These are phyloP conservation scores for Lerista edwardsae DNA, from an alignment of 2,797 vertebrate species.

Conservation along the genomic window DNA sequence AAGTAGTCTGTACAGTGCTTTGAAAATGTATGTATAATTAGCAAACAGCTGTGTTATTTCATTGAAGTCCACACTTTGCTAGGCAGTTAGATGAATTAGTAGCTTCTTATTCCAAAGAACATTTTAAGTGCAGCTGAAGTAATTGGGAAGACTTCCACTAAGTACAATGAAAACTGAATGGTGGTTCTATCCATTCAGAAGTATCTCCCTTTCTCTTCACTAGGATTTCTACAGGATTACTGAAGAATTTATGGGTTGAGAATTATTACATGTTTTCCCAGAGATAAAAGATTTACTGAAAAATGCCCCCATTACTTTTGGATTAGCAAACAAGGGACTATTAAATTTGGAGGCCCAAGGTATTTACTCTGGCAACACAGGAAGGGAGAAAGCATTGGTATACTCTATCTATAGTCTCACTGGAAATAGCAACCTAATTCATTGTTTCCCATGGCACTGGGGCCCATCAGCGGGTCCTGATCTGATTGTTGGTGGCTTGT, in stretches of 20 bases:
- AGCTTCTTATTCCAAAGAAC: not conserved
- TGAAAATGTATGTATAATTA: constrained; percentile 26
- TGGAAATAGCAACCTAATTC: too few species aligned
- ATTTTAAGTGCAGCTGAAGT: not conserved
- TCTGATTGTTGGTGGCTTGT: too few species aligned
- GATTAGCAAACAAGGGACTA: not conserved
- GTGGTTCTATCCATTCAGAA: not conserved
- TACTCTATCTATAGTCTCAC: not conserved
- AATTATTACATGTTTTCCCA: not conserved
- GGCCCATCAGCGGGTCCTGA: too few species aligned
- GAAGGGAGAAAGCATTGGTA: not conserved
- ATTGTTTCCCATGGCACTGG: too few species aligned
- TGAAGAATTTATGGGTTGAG: not conserved
- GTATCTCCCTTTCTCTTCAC: not conserved
- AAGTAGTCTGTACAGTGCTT: constrained; percentile 3
- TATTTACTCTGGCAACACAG: not conserved
- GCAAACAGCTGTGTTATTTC: constrained; percentile 9
- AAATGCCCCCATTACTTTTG: not conserved
- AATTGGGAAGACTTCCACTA: not conserved
- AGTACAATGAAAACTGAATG: not conserved
- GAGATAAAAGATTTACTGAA: not conserved
- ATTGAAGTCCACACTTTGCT: not conserved
- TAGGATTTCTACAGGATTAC: not conserved
- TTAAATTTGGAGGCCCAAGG: not conserved
- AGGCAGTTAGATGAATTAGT: constrained; percentile 21